Percentiles rank a stretch among this genome's conserved stretches.
phyloP scores from a whole-genome alignment of 2,113 vertebrate species.

The Sinocyclocheilus rhinocerous region DNA sequence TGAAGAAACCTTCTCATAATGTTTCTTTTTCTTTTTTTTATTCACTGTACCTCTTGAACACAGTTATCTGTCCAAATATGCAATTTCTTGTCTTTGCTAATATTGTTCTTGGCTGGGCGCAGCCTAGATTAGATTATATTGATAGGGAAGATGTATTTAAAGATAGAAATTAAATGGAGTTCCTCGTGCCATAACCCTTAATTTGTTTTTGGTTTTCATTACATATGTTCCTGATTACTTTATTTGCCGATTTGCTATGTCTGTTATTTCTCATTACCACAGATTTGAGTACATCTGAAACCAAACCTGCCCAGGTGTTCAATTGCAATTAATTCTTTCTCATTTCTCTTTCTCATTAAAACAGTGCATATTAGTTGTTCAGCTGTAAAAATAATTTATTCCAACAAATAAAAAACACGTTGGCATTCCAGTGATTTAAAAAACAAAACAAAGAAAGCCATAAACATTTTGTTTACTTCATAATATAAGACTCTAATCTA shows the following conservation, averaged over 20 bases:
- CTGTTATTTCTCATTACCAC: conserved; percentile 58
- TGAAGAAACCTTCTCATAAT: conserved; percentile 60
- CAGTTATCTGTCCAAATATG: conserved; percentile 62
- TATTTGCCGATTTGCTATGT: conserved; percentile 55
- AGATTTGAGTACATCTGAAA: conserved; percentile 44
- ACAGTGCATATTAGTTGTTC: background rate
- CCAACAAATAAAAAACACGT: background rate
- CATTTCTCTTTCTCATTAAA: background rate
- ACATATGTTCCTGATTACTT: conserved; percentile 70
- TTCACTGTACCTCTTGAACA: conserved; percentile 58
- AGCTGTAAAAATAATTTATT: background rate
- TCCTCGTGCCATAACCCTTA: conserved; percentile 63
- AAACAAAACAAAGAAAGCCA: background rate
- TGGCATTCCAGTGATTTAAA: background rate
- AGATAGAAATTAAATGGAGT: conserved; percentile 66
- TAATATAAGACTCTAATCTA: background rate
- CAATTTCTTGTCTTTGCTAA: conserved; percentile 52
- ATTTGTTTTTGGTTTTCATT: conserved; percentile 69
- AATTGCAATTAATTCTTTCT: conserved; percentile 3
- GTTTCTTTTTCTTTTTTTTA: conserved; percentile 53
- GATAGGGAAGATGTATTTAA: conserved; percentile 67
- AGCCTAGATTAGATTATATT: conserved; percentile 69
- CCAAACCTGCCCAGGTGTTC: conserved; percentile 36
- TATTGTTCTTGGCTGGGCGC: conserved; percentile 61
- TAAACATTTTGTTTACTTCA: background rate